Base-by-base conservation (phyloP, 2,113 vertebrate genomes). In the Oxygymnocypris stewartii region DNA sequence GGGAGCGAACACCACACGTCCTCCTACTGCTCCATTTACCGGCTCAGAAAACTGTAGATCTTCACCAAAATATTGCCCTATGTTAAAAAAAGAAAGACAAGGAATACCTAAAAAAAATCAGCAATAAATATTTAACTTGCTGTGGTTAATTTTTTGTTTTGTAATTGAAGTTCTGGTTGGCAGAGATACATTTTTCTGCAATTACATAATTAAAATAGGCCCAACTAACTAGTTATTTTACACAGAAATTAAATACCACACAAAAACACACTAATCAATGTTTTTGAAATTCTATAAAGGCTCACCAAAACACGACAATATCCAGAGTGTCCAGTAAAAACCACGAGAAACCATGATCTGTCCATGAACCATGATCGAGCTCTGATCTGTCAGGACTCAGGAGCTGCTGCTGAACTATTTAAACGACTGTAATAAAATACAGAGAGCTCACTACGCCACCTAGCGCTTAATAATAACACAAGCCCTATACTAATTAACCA, bases 241-340 rank as follows among this genome's bases (percentile, higher is more conserved):
- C 51, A 54, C 0, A 54, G 20, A 74, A 74, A 6, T 2, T 44
- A 0, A 42, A 44, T 23, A 74, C 4, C 8, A 59, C 54, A 23
- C 20, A 18, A 59, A 10, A 20, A 57, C 54, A 59, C 57, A 20
- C 2, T 59, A n/a, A 59, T 13, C 2, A 42, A 9, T 1, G 37
- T 42, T 6, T 42, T 13, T 42, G 1, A 1, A 44, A 10, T 12
- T 11, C 20, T 44, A 44, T 12, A 74, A 74, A 74, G 40, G 2
- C 71, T 74, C 10, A 74, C 71, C 71, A 73, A 73, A 73, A 42
- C 69, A 42, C 10, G 20, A 11, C 69, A 42, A 42, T 1, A 42
- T n/a, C 69, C 69, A 73, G 18, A 73, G 69, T 11, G 37, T 73
- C 69, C 69, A 73, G 69, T 73, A 73, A 11, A 79, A 59, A 59